Base-by-base conservation (phyloP, 2,888 invertebrate species). In the Meghimatium bilineatum region DNA sequence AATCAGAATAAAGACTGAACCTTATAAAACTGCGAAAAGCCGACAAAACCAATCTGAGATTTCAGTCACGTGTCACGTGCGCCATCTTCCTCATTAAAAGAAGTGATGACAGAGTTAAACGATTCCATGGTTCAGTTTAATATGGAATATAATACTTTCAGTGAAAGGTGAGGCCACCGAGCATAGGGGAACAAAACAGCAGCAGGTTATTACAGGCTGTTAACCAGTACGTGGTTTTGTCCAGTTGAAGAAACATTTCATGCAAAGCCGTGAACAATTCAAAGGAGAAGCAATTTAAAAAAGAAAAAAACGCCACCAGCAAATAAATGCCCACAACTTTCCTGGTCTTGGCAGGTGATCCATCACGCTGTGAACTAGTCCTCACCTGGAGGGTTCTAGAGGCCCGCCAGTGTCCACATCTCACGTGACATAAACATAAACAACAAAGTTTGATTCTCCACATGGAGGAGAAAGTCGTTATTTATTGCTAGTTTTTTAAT, bases 21-120 rank as follows among this genome's bases (percentile, higher is more conserved):
- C n/a, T 8, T 8, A 44, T 44, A 8, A 44, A 44, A 44, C 12
- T 12, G 44, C 12, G 44, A 44, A 44, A 44, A 44, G n/a, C 12
- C 44, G 44, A 44, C 44, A 44, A 44, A 44, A 44, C 44, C 44
- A 44, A 44, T 44, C 6, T 44, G 12, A 8, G 44, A 38, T 38
- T 36, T 20, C 26, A 1, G 17, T 71, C 26, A 71, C 71, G 14
- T 12, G 10, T 14, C 2, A 38, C 71, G 20, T 36, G 71, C 38
- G 71, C 36, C 23, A 38, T 71, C 38, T 20, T 36, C 23, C 71
- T 71, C 71, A 71, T 71, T 71, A 71, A 38, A 38, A 38, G 71
- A 71, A 23, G 36, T 26, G 71, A 23, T 71, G 71, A 71, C 38
- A 71, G 38, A 38, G 38, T n/a, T 71, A 38, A 38, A 23, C 10